Evolutionary conservation across 1,140 invertebrate genomes (phyloP), one percentile per base, ranked within the genome.

Genomic region (Drosophila melanica): DNA sequence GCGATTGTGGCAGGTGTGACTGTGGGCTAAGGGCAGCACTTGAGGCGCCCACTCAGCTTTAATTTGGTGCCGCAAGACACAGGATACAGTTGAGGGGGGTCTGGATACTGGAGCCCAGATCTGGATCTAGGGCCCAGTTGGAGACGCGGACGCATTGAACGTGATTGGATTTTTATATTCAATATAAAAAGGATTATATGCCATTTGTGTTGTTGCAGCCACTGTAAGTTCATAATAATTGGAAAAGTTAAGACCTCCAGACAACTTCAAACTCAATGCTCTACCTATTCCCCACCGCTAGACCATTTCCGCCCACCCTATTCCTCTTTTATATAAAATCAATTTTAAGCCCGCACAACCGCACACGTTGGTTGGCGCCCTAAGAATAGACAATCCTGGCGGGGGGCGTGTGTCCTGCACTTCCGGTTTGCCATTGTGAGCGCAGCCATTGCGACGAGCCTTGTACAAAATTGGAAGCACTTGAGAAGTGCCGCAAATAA

Each of bases 181-280:
- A 89, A 89, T 89, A 89, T 90, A 89, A 84, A 89, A 89, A 89
- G 84, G 84, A 84, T 89, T 89, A 89, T 82, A 87, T 76, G 76
- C 72, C 68, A 53, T 69, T 81, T 78, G 64, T 39, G 4, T 14
- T 54, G 30, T 18, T 58, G 30, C 37, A 50, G 30, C 51, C 72
- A 72, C 69, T 76, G 74, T 71, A 73, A 84, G 74, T 84, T 84
- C 79, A 89, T 89, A 80, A 89, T 89, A 87, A 89, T 89, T 89
- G 84, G 84, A 89, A 89, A 89, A 89, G 77, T 89, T 89, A 84
- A 62, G 69, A 66, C 65, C 35, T 9, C 50, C 77, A 80, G 59
- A 64, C 65, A 60, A 18, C 62, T 30, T 30, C 20, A 66, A 66
- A 51, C 18, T 18, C 10, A 27, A 27, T 27, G 27, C 27, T 50